phyloP scores from a whole-genome alignment of 2,113 vertebrate genomes.

The Ploceus nigricollis region DNA sequence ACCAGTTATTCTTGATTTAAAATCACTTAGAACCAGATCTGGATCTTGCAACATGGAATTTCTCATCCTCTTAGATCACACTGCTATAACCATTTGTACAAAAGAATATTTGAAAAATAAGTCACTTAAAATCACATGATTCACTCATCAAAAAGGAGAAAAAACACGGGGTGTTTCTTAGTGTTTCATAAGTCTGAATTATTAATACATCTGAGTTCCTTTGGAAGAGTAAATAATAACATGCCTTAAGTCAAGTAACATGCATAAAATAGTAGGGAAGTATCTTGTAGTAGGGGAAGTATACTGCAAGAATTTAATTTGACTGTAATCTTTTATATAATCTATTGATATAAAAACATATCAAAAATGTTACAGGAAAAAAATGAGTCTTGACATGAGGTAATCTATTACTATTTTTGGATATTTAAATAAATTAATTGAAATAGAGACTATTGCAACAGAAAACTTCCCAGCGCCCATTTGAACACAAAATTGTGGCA shows the following conservation, averaged over 20 bases:
- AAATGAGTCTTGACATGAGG: not conserved
- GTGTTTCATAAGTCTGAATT: not conserved
- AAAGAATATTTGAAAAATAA: not conserved
- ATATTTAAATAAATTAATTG: not conserved
- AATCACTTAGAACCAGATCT: not conserved
- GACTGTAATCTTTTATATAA: not conserved
- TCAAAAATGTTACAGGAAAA: not conserved
- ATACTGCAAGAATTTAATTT: not conserved
- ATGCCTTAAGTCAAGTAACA: not conserved
- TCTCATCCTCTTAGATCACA: not conserved
- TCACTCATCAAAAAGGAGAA: not conserved
- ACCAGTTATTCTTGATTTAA: not conserved
- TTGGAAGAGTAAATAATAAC: not conserved
- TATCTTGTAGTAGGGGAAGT: not conserved
- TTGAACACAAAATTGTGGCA: not conserved
- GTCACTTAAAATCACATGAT: not conserved
- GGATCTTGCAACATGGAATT: not conserved
- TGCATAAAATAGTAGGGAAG: not conserved
- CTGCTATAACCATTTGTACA: rapidly evolving
- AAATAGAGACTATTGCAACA: not conserved
- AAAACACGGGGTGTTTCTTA: rapidly evolving
- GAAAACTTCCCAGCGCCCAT: not conserved
- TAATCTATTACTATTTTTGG: not conserved
- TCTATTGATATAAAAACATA: too few relatives aligned
- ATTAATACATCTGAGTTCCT: not conserved